These are phyloP conservation scores for Orgyia antiqua DNA, from an alignment of 2,888 invertebrate species.

Conservation along the genomic window DNA sequence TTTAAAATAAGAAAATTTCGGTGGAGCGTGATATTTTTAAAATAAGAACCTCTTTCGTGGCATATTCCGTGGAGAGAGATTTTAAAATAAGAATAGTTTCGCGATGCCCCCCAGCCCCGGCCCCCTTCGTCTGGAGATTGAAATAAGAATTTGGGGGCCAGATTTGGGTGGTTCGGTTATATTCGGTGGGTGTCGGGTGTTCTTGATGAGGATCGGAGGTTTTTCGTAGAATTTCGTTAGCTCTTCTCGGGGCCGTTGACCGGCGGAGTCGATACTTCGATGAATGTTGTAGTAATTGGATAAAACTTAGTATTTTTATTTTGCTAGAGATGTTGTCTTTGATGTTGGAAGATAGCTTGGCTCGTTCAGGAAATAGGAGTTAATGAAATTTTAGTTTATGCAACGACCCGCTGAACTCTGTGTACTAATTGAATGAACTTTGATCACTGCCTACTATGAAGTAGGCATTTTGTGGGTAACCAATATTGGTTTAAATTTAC, in stretches of 20 bases:
- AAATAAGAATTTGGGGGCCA: constrained; percentile 75
- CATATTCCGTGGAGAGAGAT: constrained; percentile 77
- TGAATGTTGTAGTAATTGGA: constrained; percentile 69
- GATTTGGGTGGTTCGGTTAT: constrained; percentile 64
- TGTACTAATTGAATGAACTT: constrained; percentile 19
- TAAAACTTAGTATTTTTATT: constrained; percentile 33
- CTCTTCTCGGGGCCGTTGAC: constrained; percentile 59
- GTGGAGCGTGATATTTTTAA: constrained; percentile 78
- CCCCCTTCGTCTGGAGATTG: constrained; percentile 69
- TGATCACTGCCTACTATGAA: no score
- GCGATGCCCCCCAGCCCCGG: constrained; percentile 57
- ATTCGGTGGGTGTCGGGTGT: constrained; percentile 65
- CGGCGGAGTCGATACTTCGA: constrained; percentile 68
- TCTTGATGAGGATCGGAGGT: constrained; percentile 74
- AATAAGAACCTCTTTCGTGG: constrained; percentile 76
- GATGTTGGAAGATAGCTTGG: constrained; percentile 21
- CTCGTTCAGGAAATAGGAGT: constrained; percentile 30
- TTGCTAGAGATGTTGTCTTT: constrained; percentile 15
- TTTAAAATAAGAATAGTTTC: constrained; percentile 78
- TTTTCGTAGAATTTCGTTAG: constrained; percentile 75
- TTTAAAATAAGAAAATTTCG: constrained; percentile 77
- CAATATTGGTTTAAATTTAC: no score
- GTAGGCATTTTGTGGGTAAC: no score
- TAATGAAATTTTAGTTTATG: constrained; percentile 39
- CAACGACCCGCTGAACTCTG: constrained; percentile 15